Base-by-base conservation (phyloP, 1,140 invertebrate genomes). In the Euwallacea fornicatus region DNA sequence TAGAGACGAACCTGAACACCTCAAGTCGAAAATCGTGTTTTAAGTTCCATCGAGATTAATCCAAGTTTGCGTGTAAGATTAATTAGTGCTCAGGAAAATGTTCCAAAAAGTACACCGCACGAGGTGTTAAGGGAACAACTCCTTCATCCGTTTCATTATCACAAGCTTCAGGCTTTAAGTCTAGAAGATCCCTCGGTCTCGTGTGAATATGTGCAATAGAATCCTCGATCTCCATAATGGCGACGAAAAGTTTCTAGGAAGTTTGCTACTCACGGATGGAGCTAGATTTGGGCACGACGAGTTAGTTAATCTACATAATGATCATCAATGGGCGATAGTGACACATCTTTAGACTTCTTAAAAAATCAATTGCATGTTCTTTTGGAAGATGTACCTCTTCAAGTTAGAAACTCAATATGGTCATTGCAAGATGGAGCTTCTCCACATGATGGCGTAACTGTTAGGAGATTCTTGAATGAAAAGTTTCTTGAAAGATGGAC, bases 381-480 rank as follows among this genome's bases (percentile, higher is more conserved):
- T 8, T 56, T 56, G 54, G 54, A 56, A 56, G 15, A 11, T 56
- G 46, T 47, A n/a, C 15, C 7, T 15, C 54, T 56, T 56, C 15
- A 15, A 8, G 54, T 56, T 8, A 56, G 54, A 56, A 56, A 16
- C 15, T 7, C 54, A 56, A 56, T 56, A 15, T 56, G 7, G 7
- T 56, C 15, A 56, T 56, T 56, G 7, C 7, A 9, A 56, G 15
- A 7, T 56, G 54, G 15, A 8, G 15, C 15, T 8, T 15, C 15
- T 8, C 7, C 15, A 8, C 54, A 56, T 56, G 8, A 7, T 15
- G 15, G 7, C 7, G 54, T 56, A 56, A 15, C 54, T 7, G 54
- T 8, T 8, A 56, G 54, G 7, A n/a, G n/a, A n/a, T n/a, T n/a
- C n/a, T n/a, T n/a, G n/a, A n/a, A n/a, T n/a, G n/a, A n/a, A n/a